Conservation (phyloP, 2,888 invertebrate genomes). For the Macrosoma leucophasiata region DNA sequence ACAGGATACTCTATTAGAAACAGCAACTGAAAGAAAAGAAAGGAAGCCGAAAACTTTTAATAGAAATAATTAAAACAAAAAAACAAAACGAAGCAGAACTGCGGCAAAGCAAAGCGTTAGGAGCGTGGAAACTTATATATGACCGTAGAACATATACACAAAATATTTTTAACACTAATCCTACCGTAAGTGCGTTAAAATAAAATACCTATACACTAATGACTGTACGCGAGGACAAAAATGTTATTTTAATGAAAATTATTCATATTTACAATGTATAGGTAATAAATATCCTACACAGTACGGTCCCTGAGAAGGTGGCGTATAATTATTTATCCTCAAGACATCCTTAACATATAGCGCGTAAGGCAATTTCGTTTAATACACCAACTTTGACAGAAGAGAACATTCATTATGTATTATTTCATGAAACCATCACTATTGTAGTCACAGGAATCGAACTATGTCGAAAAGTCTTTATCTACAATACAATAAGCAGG, state of each 20-base stretch:
- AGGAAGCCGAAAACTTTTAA: constrained; percentile 23
- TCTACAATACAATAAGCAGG: constrained; percentile 31
- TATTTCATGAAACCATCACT: background rate
- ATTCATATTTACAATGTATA: constrained; percentile 56
- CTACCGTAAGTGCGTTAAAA: constrained; percentile 47
- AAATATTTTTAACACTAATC: constrained; percentile 42
- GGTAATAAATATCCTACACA: constrained; percentile 34
- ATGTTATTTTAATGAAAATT: constrained; percentile 46
- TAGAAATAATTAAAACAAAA: constrained; percentile 32
- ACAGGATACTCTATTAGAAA: constrained; percentile 66
- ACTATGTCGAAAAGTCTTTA: constrained; percentile 31
- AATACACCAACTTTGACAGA: too few species aligned
- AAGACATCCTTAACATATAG: too few species aligned
- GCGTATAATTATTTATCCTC: too few species aligned
- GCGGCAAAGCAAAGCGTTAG: constrained; percentile 60
- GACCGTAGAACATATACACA: constrained; percentile 53
- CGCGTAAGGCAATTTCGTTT: too few species aligned
- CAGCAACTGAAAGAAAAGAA: constrained; percentile 49
- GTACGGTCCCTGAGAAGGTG: constrained; percentile 31
- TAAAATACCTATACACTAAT: constrained; percentile 42
- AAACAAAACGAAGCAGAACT: constrained; percentile 25
- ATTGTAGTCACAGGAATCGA: constrained; percentile 32
- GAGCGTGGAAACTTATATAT: constrained; percentile 39
- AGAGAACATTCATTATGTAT: constrained; percentile 3
- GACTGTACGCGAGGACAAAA: constrained; percentile 50